Conservation (phyloP, 2,888 invertebrate species). For the Willowsia nigromaculata region DNA sequence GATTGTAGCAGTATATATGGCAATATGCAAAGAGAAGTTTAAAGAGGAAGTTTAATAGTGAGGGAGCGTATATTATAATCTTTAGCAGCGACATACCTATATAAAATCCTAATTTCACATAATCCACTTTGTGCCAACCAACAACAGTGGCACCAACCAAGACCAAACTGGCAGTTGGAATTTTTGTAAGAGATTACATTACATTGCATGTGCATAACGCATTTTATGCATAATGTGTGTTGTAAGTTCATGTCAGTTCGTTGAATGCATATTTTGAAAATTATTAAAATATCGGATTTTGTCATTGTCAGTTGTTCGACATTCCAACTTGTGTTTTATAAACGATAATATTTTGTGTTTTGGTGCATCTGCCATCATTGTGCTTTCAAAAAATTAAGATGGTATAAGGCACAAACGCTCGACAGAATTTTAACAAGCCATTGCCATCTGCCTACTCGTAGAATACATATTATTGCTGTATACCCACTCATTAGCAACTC, state of each 20-base stretch:
- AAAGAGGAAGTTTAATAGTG: constrained; percentile 15
- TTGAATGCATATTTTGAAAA: neutral
- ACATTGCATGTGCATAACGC: neutral
- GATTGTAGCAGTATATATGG: constrained; percentile 18
- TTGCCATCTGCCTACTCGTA: no score
- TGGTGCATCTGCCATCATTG: no score
- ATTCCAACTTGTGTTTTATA: neutral
- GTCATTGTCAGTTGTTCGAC: constrained; percentile 10
- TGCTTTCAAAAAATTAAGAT: no score
- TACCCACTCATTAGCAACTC: no score
- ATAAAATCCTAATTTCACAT: neutral
- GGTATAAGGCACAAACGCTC: no score
- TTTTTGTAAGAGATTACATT: constrained; percentile 1
- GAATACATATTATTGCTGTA: no score
- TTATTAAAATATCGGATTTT: constrained; percentile 16
- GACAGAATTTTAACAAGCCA: no score
- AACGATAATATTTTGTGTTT: no score
- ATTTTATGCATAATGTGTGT: neutral
- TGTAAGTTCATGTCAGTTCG: neutral
- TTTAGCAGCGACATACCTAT: neutral
- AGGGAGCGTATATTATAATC: neutral
- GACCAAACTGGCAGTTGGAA: constrained; percentile 34
- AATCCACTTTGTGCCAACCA: constrained; percentile 36
- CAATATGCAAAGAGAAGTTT: neutral
- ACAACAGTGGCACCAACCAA: constrained; percentile 3